Percentiles rank a stretch among this genome's conserved stretches.
Conservation (phyloP, 2,797 vertebrate genomes). For the Hydrophis major region DNA sequence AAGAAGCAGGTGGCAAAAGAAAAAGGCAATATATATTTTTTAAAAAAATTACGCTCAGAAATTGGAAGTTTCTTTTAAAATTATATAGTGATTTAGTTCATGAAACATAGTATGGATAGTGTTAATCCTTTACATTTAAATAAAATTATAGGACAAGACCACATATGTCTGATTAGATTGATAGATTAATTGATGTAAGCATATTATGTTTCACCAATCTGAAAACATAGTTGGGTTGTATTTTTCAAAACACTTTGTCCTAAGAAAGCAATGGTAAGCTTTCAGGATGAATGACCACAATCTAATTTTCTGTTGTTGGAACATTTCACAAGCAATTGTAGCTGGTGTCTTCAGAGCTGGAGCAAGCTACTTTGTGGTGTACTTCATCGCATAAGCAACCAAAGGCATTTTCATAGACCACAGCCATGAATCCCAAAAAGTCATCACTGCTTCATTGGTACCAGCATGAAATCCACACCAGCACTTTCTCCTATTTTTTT, state of each 20-base stretch:
- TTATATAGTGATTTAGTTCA: not conserved
- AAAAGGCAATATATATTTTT: not conserved
- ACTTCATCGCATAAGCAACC: not conserved
- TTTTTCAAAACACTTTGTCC: constrained; percentile 2
- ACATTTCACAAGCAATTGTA: not conserved
- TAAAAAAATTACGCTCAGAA: not conserved
- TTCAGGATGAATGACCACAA: not conserved
- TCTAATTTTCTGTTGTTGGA: not conserved
- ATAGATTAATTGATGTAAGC: not conserved
- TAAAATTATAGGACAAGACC: not conserved
- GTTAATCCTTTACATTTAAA: not conserved
- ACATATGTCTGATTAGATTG: not conserved
- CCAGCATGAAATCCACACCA: not conserved
- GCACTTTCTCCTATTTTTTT: not conserved
- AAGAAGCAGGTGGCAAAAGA: not conserved
- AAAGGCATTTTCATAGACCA: not conserved
- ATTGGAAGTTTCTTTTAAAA: not conserved
- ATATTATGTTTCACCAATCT: constrained; percentile 13
- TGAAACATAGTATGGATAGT: not conserved
- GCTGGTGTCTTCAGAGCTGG: not conserved
- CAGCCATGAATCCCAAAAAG: not conserved
- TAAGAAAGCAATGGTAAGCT: not conserved
- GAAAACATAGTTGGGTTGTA: not conserved
- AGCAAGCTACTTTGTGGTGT: not conserved
- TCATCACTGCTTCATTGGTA: not conserved